Percentiles rank a stretch among this genome's conserved stretches.
phyloP scores from a whole-genome alignment of 2,888 invertebrate species.

The Acrocyrtus sp. region DNA sequence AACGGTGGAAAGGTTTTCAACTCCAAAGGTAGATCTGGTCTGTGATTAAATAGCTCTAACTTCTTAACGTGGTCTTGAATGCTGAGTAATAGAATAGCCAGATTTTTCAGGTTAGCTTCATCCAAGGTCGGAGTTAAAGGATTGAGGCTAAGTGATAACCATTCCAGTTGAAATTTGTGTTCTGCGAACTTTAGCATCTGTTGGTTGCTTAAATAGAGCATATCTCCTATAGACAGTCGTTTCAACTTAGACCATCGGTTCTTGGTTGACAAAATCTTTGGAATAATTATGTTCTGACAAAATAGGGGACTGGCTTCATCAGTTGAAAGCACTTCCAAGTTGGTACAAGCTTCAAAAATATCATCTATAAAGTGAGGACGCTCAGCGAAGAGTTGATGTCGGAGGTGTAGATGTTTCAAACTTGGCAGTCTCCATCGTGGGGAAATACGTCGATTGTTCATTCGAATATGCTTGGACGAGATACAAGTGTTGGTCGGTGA shows the following conservation, averaged over 20 bases:
- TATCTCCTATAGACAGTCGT: conserved; percentile 21
- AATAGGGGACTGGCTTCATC: conserved; percentile 45
- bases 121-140: conserved; percentile 21
- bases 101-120: conserved; percentile 6
- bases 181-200: conserved; percentile 30
- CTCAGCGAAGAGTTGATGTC: conserved; percentile 41
- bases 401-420: conserved; percentile 23
- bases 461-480: conserved; percentile 8
- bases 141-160: conserved; percentile 32
- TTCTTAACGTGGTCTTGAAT: conserved; percentile 12
- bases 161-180: conserved; percentile 28
- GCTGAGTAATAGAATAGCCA: conserved; percentile 19
- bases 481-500: conserved; percentile 32
- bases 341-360: conserved; percentile 26
- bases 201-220: conserved; percentile 25
- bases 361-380: conserved; percentile 35
- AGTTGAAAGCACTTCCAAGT: conserved; percentile 29
- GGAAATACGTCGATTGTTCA: conserved; percentile 18
- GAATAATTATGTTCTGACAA: conserved; percentile 37
- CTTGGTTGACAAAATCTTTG: conserved; percentile 19
- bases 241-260: conserved; percentile 42
- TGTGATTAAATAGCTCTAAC: conserved; percentile 38
- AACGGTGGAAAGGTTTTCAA: conserved; percentile 28
- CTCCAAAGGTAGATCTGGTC: conserved; percentile 23
- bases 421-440: conserved; percentile 36